Percentiles rank a stretch among this genome's conserved stretches.
phyloP scores from a whole-genome alignment of 1,140 invertebrate genomes.

The Leptinotarsa lineolata region DNA sequence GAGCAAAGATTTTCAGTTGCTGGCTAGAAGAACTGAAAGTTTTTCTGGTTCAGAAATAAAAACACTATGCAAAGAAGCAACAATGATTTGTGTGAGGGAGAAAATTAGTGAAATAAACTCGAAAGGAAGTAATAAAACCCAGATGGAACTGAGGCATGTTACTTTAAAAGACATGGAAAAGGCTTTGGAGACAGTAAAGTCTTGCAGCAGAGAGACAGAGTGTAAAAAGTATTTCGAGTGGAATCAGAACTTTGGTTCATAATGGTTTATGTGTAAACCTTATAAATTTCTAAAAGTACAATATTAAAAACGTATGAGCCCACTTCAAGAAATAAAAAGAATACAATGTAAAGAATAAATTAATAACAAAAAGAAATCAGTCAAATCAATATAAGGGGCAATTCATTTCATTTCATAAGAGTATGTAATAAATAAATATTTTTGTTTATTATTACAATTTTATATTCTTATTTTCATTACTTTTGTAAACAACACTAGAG shows the following conservation, averaged over 20 bases:
- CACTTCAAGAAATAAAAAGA: too few species aligned
- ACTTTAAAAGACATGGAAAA: slow-evolving; percentile 34
- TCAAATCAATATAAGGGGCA: too few species aligned
- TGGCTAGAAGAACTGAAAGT: slow-evolving; percentile 70
- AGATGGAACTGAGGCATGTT: slow-evolving; percentile 15
- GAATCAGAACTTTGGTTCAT: slow-evolving; percentile 43
- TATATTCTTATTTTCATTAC: too few species aligned
- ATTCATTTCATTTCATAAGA: too few species aligned
- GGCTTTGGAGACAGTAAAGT: slow-evolving; percentile 41
- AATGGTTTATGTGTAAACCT: background rate
- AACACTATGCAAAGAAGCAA: slow-evolving; percentile 85
- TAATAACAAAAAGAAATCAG: too few species aligned
- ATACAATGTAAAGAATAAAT: too few species aligned
- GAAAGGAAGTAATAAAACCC: slow-evolving; percentile 27
- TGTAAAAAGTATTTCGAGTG: slow-evolving; percentile 44
- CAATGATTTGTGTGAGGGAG: slow-evolving; percentile 65
- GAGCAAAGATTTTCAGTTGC: slow-evolving; percentile 57
- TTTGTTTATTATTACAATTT: too few species aligned
- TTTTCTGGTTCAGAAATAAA: slow-evolving; percentile 91
- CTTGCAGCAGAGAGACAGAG: slow-evolving; percentile 31
- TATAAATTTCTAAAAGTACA: background rate
- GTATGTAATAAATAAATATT: too few species aligned
- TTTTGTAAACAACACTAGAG: too few species aligned
- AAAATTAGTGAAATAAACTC: slow-evolving; percentile 35
- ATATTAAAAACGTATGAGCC: too few species aligned